phyloP scores from a whole-genome alignment of 2,888 invertebrate genomes.

The Epistrophe grossulariae region DNA sequence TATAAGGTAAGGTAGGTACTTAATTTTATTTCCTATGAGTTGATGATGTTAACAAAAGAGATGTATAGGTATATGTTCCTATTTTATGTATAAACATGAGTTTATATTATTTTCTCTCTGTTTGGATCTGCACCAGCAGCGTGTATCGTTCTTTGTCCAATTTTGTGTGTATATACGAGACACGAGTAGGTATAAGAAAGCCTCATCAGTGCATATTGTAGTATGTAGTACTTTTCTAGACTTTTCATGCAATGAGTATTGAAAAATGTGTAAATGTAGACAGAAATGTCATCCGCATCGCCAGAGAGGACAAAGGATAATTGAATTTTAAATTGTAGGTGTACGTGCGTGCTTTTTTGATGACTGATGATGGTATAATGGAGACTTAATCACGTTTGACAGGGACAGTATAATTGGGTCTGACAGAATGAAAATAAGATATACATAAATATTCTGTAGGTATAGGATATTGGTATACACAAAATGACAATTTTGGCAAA shows the following conservation, averaged over 20 bases:
- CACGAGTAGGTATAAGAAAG: not conserved
- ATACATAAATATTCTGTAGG: not conserved
- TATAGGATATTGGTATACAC: too few relatives aligned
- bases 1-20: slow-evolving; percentile 2
- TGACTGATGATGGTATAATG: not conserved
- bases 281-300: not conserved
- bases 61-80: not conserved
- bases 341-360: not conserved
- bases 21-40: slow-evolving; percentile 17
- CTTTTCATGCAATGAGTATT: not conserved
- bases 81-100: too few relatives aligned
- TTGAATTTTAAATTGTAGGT: slow-evolving; percentile 4
- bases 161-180: not conserved
- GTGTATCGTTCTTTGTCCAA: not conserved
- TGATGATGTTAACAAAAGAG: slow-evolving; percentile 1
- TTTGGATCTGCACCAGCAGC: not conserved
- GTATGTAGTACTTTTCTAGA: not conserved
- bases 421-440: not conserved
- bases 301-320: slow-evolving; percentile 5
- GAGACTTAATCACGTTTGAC: not conserved
- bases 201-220: slow-evolving; percentile 2
- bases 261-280: not conserved
- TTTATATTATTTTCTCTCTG: too few relatives aligned
- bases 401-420: not conserved
- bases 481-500: too few relatives aligned